phyloP scores from a whole-genome alignment of 2,888 invertebrate species.

The Euzetes globulus region DNA sequence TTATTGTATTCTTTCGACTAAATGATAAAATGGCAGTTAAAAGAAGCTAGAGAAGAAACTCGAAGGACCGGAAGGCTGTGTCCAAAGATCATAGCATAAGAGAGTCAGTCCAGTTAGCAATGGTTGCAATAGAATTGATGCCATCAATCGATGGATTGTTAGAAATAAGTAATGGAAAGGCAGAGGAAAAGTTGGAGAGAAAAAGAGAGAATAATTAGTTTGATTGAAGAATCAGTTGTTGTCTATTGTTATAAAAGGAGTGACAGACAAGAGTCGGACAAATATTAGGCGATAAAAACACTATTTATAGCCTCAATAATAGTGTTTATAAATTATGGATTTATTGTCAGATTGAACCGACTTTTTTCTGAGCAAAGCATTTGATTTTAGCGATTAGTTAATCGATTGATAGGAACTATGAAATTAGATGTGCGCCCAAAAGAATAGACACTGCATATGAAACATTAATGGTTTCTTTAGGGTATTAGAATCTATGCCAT shows the following conservation, averaged over 20 bases:
- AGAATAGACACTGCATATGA: neutral
- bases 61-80: conserved; percentile 42
- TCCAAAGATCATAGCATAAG: neutral
- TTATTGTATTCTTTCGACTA: conserved; percentile 8
- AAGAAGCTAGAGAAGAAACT: conserved; percentile 45
- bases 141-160: neutral
- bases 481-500: neutral
- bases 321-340: neutral
- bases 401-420: neutral
- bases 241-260: neutral
- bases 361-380: neutral
- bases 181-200: neutral
- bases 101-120: neutral
- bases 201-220: conserved; percentile 18
- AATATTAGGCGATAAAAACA: neutral
- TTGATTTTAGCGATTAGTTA: neutral
- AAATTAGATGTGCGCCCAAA: no score
- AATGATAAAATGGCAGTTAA: conserved; percentile 39
- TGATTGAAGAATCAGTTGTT: neutral
- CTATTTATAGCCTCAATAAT: neutral
- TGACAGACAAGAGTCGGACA: neutral
- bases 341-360: neutral
- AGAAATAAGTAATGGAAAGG: neutral
- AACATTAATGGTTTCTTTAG: neutral
- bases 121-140: neutral